Percentiles rank a stretch among this genome's conserved stretches.
phyloP scores from a whole-genome alignment of 2,888 invertebrate genomes.

The Cantharis rufa region DNA sequence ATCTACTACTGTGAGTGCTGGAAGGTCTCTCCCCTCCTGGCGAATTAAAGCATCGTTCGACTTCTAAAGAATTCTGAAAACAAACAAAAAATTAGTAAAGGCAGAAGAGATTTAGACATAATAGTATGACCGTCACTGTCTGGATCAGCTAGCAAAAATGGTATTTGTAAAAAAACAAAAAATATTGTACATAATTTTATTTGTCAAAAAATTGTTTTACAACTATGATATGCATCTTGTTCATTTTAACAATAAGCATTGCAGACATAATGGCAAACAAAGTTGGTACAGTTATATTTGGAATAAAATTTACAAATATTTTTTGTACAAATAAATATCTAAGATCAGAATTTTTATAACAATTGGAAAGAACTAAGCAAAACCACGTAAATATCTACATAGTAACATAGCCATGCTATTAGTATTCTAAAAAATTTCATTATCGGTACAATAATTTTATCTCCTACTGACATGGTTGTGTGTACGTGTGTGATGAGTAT shows the following conservation, averaged over 20 bases:
- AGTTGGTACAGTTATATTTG: conserved; percentile 10
- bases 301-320: conserved; percentile 1
- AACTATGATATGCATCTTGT: conserved; percentile 91
- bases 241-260: conserved; percentile 70
- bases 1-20: conserved; percentile 56
- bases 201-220: conserved; percentile 65
- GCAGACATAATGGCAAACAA: conserved; percentile 55
- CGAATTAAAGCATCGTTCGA: conserved; percentile 56
- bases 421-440: conserved; percentile 29
- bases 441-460: conserved; percentile 31
- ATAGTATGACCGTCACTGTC: too few species aligned
- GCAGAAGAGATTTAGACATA: background rate
- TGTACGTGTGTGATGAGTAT: conserved; percentile 31
- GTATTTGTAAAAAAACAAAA: background rate
- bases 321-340: conserved; percentile 1
- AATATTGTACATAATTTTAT: conserved; percentile 20
- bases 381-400: conserved; percentile 28
- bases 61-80: conserved; percentile 52
- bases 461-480: conserved; percentile 32
- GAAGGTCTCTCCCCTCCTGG: conserved; percentile 52
- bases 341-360: conserved; percentile 16
- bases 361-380: conserved; percentile 22
- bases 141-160: too few species aligned
- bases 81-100: conserved; percentile 1
- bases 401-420: conserved; percentile 30